A percentile compares a stretch with the other conserved stretches of the same genome.
phyloP scores from a whole-genome alignment of 2,113 vertebrate genomes.

The Camelus bactrianus region DNA sequence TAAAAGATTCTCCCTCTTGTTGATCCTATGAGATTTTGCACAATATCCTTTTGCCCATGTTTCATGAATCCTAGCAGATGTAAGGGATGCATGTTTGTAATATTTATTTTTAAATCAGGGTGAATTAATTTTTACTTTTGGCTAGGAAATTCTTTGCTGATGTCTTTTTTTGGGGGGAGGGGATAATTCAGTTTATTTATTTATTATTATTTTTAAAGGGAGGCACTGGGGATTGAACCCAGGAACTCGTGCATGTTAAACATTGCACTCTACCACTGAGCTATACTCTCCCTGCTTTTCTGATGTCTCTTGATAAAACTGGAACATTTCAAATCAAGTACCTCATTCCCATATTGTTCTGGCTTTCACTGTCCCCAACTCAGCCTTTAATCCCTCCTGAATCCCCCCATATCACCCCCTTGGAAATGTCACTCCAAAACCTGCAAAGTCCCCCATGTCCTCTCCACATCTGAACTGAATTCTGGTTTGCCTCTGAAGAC shows the following conservation, averaged over 20 bases:
- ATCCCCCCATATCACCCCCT: not conserved
- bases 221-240: too few species aligned
- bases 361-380: not conserved
- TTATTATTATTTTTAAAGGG: too few species aligned
- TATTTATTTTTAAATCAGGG: not conserved
- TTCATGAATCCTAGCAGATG: not conserved
- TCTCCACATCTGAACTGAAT: not conserved
- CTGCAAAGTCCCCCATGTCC: not conserved
- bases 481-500: not conserved
- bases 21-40: not conserved
- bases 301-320: not conserved
- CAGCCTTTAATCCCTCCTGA: not conserved
- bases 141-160: not conserved
- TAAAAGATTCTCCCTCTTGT: not conserved
- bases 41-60: not conserved
- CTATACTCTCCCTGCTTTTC: not conserved
- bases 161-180: not conserved
- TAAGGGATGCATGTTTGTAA: not conserved
- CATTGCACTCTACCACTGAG: too few species aligned
- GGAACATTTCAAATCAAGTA: not conserved
- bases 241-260: too few species aligned
- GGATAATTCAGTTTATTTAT: too few species aligned
- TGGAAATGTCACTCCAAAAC: not conserved
- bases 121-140: conserved; percentile 22
- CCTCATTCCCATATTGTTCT: not conserved